Conservation (phyloP, 2,888 invertebrate genomes). For the Carterocephalus palaemon region DNA sequence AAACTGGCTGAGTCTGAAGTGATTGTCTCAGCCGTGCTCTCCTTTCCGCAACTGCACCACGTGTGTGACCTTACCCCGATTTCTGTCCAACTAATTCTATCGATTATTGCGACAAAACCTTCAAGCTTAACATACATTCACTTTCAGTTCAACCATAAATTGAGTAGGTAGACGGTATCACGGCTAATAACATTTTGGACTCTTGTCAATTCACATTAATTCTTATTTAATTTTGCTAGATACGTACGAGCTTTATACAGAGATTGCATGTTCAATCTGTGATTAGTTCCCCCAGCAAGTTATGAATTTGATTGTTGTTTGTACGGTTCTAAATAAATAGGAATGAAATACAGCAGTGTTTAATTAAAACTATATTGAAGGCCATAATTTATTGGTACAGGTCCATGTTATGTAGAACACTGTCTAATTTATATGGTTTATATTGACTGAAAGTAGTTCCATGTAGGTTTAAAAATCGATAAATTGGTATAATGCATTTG, state of each 20-base stretch:
- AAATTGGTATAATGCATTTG: conserved; percentile 6
- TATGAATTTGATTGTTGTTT: too few species aligned
- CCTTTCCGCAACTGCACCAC: conserved; percentile 44
- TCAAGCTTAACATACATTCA: conserved; percentile 48
- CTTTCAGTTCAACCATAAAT: conserved; percentile 37
- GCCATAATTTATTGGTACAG: too few species aligned
- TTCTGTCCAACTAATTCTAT: conserved; percentile 51
- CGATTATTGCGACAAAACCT: conserved; percentile 49
- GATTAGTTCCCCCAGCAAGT: too few species aligned
- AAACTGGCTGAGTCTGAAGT: conserved; percentile 29
- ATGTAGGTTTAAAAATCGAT: not conserved
- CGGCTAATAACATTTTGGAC: conserved; percentile 8
- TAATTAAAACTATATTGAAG: too few species aligned
- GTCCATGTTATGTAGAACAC: too few species aligned
- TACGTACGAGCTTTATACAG: too few species aligned
- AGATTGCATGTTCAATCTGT: too few species aligned
- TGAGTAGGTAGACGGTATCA: conserved; percentile 8
- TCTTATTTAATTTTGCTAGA: conserved; percentile 1
- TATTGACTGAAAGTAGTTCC: too few species aligned
- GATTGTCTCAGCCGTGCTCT: conserved; percentile 33
- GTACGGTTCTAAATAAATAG: too few species aligned
- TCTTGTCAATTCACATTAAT: not conserved
- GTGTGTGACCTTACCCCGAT: conserved; percentile 60
- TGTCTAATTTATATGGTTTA: too few species aligned
- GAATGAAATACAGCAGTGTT: too few species aligned